These are phyloP conservation scores for Hydraecia micacea DNA, from an alignment of 2,888 invertebrate species.

Conservation along the genomic window DNA sequence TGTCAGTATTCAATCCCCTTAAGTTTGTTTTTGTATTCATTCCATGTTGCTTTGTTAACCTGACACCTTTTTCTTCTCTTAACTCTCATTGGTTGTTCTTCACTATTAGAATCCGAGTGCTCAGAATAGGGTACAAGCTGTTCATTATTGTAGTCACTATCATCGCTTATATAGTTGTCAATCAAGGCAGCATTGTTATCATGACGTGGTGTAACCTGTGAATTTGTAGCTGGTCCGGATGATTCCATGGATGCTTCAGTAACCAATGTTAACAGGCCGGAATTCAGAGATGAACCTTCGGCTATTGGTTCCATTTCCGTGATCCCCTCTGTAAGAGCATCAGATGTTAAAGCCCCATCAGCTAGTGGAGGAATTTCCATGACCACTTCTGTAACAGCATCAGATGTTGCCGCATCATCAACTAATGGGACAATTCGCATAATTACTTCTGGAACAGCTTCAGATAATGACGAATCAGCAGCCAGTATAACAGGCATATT, in stretches of 20 bases:
- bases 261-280: slow-evolving; percentile 39
- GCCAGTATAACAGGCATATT: slow-evolving; percentile 45
- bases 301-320: slow-evolving; percentile 43
- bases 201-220: slow-evolving; percentile 36
- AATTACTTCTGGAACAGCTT: too few species aligned
- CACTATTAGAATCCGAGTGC: slow-evolving; percentile 39
- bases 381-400: slow-evolving; percentile 21
- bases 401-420: slow-evolving; percentile 23
- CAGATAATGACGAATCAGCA: too few species aligned
- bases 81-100: slow-evolving; percentile 31
- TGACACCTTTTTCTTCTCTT: slow-evolving; percentile 53
- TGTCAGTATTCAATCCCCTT: too few species aligned
- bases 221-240: slow-evolving; percentile 42
- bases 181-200: slow-evolving; percentile 45
- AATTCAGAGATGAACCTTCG: slow-evolving; percentile 35
- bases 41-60: slow-evolving; percentile 44
- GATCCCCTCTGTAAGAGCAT: slow-evolving; percentile 18
- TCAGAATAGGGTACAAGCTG: slow-evolving; percentile 51
- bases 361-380: background rate
- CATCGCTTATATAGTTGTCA: slow-evolving; percentile 44
- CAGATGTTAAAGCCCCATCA: background rate
- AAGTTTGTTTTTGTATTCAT: slow-evolving; percentile 38
- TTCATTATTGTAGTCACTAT: slow-evolving; percentile 42
- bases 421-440: too few species aligned
- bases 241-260: slow-evolving; percentile 42